phyloP scores from a whole-genome alignment of 2,888 invertebrate species.

The Drosophila leonis region DNA sequence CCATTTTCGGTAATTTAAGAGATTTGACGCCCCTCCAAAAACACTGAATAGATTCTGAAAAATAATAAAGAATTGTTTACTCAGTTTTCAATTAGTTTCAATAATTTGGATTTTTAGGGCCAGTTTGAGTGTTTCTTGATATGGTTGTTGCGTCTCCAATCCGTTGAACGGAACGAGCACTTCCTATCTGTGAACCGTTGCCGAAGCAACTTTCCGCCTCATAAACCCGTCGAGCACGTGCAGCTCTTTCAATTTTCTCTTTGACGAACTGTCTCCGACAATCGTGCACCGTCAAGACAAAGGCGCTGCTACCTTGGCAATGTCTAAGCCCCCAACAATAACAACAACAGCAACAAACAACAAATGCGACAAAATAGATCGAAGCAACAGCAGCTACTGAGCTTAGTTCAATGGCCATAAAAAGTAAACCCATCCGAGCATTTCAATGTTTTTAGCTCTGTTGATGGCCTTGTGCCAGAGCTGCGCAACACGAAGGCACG shows the following conservation, averaged over 20 bases:
- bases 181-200: conserved; percentile 23
- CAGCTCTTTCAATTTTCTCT: conserved; percentile 63
- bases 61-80: conserved; percentile 22
- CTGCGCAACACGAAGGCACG: conserved; percentile 16
- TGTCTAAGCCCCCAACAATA: conserved; percentile 19
- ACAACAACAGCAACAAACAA: conserved; percentile 20
- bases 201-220: conserved; percentile 69
- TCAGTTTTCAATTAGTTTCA: conserved; percentile 61
- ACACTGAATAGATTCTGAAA: conserved; percentile 20
- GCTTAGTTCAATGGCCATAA: conserved; percentile 61
- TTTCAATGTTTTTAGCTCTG: conserved; percentile 34
- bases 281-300: conserved; percentile 8
- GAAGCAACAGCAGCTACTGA: conserved; percentile 17
- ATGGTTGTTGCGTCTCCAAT: conserved; percentile 46
- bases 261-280: conserved; percentile 54
- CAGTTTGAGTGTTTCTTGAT: conserved; percentile 36
- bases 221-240: conserved; percentile 58
- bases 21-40: conserved; percentile 16
- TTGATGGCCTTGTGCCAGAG: conserved; percentile 22
- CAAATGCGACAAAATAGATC: conserved; percentile 37
- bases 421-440: conserved; percentile 59
- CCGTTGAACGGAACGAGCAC: conserved; percentile 58
- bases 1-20: conserved; percentile 55
- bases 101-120: conserved; percentile 45
- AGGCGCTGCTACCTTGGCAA: conserved; percentile 60